phyloP scores from a whole-genome alignment of 2,888 invertebrate species.

The Drosophila pseudotakahashii region DNA sequence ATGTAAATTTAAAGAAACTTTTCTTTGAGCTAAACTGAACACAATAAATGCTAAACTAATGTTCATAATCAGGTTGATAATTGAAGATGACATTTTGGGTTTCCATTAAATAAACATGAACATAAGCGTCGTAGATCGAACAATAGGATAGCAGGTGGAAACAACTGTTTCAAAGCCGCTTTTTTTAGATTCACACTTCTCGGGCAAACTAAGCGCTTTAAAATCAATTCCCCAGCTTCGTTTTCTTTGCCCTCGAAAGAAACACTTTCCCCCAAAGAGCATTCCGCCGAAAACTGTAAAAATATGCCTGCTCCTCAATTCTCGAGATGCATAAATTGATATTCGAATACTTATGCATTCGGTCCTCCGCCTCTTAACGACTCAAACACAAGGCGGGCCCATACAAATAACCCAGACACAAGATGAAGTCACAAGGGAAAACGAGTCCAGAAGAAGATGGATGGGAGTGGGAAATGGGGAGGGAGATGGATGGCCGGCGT shows the following conservation, averaged over 20 bases:
- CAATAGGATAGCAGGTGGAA: conserved; percentile 23
- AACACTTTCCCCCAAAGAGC: conserved; percentile 58
- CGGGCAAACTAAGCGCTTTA: conserved; percentile 12
- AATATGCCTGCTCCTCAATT: conserved; percentile 54
- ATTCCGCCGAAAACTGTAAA: conserved; percentile 42
- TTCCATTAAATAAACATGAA: conserved; percentile 20
- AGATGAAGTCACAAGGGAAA: conserved; percentile 50
- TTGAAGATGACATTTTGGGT: conserved; percentile 14
- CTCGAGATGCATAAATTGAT: conserved; percentile 69
- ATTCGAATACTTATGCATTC: conserved; percentile 63
- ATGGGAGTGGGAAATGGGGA: conserved; percentile 13
- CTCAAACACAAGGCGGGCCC: conserved; percentile 32
- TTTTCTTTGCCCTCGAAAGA: conserved; percentile 27
- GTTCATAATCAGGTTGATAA: conserved; percentile 26
- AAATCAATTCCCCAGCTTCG: conserved; percentile 20
- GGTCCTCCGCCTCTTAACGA: conserved; percentile 30
- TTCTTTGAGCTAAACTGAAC: not conserved
- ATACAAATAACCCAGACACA: conserved; percentile 52
- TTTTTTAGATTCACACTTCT: conserved; percentile 25
- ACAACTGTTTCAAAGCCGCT: conserved; percentile 10
- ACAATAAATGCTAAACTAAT: conserved; percentile 27
- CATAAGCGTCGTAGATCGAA: conserved; percentile 17
- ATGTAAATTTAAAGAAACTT: conserved; percentile 17
- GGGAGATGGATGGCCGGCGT: conserved; percentile 57
- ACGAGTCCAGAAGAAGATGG: conserved; percentile 25